A percentile compares a stretch with the other conserved stretches of the same genome.
Conservation (phyloP, 2,113 vertebrate species). For the Onychostoma macrolepis region DNA sequence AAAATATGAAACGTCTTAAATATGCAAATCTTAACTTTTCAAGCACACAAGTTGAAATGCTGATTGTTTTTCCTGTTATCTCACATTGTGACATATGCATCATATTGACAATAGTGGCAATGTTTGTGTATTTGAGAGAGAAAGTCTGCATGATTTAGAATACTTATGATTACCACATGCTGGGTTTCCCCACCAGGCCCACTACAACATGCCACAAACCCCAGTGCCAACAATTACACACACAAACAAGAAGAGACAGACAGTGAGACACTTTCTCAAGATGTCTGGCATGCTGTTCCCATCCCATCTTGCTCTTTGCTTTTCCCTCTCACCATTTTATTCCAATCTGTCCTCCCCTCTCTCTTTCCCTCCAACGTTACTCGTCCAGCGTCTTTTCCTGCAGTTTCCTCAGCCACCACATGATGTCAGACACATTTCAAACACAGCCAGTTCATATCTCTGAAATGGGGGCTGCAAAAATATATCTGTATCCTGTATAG, state of each 20-base stretch:
- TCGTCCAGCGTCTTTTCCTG: background rate
- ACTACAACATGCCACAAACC: constrained; percentile 36
- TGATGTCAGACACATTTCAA: constrained; percentile 56
- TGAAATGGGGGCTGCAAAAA: background rate
- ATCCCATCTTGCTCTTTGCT: background rate
- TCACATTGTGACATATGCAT: background rate
- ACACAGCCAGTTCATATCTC: background rate
- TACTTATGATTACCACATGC: constrained; percentile 18
- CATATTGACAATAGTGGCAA: background rate
- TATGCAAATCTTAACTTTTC: background rate
- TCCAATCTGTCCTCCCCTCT: background rate
- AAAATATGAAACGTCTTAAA: background rate
- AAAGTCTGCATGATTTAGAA: constrained; percentile 33
- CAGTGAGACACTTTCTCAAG: constrained; percentile 28
- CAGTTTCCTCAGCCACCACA: constrained; percentile 45
- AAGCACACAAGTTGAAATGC: background rate
- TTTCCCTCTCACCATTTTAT: background rate
- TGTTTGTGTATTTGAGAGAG: background rate
- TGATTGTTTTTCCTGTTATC: background rate
- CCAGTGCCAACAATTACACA: constrained; percentile 29
- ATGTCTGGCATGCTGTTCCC: constrained; percentile 21
- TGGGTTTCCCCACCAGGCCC: constrained; percentile 36
- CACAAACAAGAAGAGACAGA: constrained; percentile 36
- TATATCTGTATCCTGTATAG: background rate
- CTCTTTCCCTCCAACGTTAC: background rate